phyloP scores from a whole-genome alignment of 2,113 vertebrate species.

The Dasyornis broadbenti region DNA sequence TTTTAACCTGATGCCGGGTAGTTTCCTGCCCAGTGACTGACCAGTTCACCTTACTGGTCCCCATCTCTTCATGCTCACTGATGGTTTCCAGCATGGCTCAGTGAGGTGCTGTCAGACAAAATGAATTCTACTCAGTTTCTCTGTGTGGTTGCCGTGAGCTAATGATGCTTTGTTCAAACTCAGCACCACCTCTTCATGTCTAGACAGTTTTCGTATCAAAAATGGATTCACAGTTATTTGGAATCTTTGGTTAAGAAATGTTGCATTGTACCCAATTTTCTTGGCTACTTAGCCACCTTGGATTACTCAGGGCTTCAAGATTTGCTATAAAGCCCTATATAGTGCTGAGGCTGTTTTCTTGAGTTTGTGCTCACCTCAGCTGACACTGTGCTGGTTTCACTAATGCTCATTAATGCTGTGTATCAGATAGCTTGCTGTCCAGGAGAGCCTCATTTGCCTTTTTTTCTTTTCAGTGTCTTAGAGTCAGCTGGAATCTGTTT shows the following conservation, averaged over 20 bases:
- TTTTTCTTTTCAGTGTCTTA: neutral
- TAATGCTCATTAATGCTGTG: neutral
- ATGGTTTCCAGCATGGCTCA: neutral
- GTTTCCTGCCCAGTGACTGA: neutral
- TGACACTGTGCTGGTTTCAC: neutral
- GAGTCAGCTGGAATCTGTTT: neutral
- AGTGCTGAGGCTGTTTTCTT: neutral
- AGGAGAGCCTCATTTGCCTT: neutral
- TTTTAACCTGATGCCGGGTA: accelerated
- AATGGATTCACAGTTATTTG: neutral
- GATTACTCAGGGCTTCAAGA: neutral
- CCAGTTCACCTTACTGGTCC: neutral
- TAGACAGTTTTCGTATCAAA: neutral
- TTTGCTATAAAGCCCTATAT: neutral
- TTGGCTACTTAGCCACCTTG: neutral
- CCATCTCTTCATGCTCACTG: neutral
- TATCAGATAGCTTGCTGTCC: neutral
- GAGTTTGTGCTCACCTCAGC: neutral
- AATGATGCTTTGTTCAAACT: neutral
- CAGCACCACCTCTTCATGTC: neutral
- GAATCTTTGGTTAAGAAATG: neutral
- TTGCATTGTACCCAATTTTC: neutral
- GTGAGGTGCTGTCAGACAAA: neutral
- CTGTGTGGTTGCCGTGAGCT: neutral
- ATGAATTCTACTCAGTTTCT: neutral